These are phyloP conservation scores for Drosophila helvetica DNA, from an alignment of 2,888 invertebrate species.

Conservation along the genomic window DNA sequence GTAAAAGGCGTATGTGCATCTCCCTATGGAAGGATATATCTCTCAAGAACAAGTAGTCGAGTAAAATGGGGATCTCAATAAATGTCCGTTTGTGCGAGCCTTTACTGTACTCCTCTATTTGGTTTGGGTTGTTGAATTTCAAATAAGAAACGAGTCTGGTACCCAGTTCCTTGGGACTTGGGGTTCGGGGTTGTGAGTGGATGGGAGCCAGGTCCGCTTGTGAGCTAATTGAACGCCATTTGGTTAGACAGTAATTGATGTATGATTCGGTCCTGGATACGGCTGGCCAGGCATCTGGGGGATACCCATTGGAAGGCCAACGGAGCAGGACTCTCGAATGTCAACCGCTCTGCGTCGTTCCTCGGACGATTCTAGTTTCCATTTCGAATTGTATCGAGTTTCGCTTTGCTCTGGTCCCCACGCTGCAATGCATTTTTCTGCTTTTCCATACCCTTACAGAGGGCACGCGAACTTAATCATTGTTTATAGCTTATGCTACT, in stretches of 20 bases:
- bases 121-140: slow-evolving; percentile 60
- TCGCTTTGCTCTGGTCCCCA: slow-evolving; percentile 6
- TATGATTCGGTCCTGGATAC: slow-evolving; percentile 51
- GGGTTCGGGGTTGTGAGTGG: background rate
- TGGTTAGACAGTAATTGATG: slow-evolving; percentile 75
- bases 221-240: slow-evolving; percentile 77
- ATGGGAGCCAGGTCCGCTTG: slow-evolving; percentile 27
- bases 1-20: no score
- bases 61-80: background rate
- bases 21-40: no score
- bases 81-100: background rate
- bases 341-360: slow-evolving; percentile 21
- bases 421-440: slow-evolving; percentile 49
- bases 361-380: slow-evolving; percentile 28
- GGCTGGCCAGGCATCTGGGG: slow-evolving; percentile 31
- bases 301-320: slow-evolving; percentile 30
- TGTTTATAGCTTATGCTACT: no score
- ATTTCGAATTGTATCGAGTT: slow-evolving; percentile 16
- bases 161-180: slow-evolving; percentile 8
- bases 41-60: no score
- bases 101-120: slow-evolving; percentile 10
- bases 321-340: slow-evolving; percentile 36
- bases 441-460: background rate
- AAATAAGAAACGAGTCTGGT: slow-evolving; percentile 47
- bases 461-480: background rate